Evolutionary conservation across 2,888 invertebrate species (phyloP).

Genomic region (Gonocerus acuteangulatus): DNA sequence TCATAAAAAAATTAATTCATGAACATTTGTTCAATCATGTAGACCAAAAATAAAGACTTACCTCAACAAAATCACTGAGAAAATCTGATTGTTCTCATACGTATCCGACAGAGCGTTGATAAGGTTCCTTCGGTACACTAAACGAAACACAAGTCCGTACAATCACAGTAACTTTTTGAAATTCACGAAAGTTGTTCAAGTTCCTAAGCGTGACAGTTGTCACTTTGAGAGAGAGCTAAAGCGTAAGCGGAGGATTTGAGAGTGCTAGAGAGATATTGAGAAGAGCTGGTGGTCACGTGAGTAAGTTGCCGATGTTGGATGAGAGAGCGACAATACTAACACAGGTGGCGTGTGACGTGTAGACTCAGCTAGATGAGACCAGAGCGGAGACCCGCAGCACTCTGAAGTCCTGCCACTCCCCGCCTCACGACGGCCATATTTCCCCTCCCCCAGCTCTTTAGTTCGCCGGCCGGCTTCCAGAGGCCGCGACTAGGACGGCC

Average conservation of each 20-base stretch:
- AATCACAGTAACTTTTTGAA: neutral
- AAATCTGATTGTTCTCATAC: too few species aligned
- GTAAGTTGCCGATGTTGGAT: too few species aligned
- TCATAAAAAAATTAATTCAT: too few species aligned
- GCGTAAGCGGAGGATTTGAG: neutral
- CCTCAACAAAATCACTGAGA: too few species aligned
- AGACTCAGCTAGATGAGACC: neutral
- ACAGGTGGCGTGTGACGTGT: neutral
- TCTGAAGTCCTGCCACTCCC: constrained; percentile 3
- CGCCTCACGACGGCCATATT: constrained; percentile 16
- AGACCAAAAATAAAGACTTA: too few species aligned
- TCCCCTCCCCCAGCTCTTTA: constrained; percentile 1
- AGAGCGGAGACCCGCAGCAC: constrained; percentile 12
- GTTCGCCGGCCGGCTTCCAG: neutral
- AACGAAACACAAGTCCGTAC: constrained; percentile 12
- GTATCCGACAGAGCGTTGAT: too few species aligned
- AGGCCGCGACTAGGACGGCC: neutral
- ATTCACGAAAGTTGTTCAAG: neutral
- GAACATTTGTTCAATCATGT: too few species aligned
- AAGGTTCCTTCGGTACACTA: too few species aligned
- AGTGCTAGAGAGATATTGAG: neutral
- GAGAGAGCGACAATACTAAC: too few species aligned
- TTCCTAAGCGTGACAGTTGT: too few species aligned
- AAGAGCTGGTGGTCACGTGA: neutral
- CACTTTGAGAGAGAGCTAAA: too few species aligned